Evolutionary conservation across 2,797 vertebrate species (phyloP).

Genomic region (Chiropotes sagulatus): DNA sequence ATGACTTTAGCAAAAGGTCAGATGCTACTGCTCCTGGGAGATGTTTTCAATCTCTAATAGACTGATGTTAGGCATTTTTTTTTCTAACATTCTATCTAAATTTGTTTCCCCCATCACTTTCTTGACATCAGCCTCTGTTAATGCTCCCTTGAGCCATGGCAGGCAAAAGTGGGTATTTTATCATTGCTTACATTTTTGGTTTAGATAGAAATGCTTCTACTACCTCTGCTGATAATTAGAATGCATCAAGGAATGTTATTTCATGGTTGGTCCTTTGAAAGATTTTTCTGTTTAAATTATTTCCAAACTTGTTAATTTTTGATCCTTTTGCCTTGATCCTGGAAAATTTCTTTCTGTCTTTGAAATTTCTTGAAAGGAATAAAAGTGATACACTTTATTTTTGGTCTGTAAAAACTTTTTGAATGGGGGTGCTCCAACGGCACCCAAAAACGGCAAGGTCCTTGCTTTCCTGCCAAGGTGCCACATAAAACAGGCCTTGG

Average conservation of each 20-base stretch:
- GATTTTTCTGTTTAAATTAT: neutral
- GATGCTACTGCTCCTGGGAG: neutral
- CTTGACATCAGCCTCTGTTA: neutral
- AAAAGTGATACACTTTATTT: neutral
- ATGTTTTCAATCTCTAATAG: accelerated
- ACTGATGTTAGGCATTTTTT: neutral
- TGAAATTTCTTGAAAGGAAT: neutral
- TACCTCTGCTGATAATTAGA: neutral
- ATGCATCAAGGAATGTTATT: neutral
- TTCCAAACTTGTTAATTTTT: neutral
- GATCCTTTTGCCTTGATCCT: neutral
- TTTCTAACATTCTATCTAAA: neutral
- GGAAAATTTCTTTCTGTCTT: neutral
- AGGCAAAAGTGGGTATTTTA: neutral
- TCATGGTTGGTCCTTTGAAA: neutral
- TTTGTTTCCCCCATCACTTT: neutral
- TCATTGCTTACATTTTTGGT: neutral
- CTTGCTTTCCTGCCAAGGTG: neutral
- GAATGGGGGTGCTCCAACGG: accelerated
- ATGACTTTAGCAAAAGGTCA: neutral
- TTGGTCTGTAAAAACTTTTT: neutral
- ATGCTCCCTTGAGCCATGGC: neutral
- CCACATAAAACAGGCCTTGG: too few species aligned
- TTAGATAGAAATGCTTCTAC: neutral
- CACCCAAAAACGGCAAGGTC: accelerated